Conservation (phyloP, 2,113 vertebrate species). For the Semicossyphus pulcher region DNA sequence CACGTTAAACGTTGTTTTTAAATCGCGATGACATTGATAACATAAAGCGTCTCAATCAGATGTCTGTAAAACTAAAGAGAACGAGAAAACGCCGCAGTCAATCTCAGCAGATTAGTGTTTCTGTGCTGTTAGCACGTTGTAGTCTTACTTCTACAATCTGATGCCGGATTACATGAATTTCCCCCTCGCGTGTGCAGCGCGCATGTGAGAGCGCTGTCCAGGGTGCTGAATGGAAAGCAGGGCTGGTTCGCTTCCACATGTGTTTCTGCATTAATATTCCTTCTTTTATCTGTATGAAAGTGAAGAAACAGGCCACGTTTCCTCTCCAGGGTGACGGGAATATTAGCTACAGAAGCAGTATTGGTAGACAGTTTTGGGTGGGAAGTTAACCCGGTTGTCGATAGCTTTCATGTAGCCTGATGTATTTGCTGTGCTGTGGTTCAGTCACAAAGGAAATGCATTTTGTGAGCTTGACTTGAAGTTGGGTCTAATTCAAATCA, state of each 20-base stretch:
- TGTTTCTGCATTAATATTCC: background rate
- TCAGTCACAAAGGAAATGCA: too few species aligned
- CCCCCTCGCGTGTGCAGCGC: constrained; percentile 39
- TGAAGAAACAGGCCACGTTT: background rate
- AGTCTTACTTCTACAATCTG: constrained; percentile 17
- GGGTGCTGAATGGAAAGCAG: constrained; percentile 55
- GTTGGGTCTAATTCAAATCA: background rate
- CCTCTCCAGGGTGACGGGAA: background rate
- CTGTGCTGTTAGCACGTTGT: background rate
- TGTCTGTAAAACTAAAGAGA: background rate
- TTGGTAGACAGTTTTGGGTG: background rate
- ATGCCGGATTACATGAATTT: constrained; percentile 54
- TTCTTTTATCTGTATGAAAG: background rate
- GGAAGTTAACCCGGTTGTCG: background rate
- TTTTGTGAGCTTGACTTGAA: too few species aligned
- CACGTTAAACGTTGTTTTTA: too few species aligned
- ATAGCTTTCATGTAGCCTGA: too few species aligned
- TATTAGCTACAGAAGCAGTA: background rate
- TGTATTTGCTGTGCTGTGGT: too few species aligned
- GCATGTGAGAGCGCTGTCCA: constrained; percentile 62
- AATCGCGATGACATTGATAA: background rate
- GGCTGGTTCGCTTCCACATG: background rate
- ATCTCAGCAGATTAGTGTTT: constrained; percentile 1
- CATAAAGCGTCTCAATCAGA: background rate
- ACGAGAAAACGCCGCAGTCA: background rate